A percentile compares a stretch with the other conserved stretches of the same genome.
Evolutionary conservation across 2,797 vertebrate species (phyloP).

Genomic region (Pangasius sanitwongsei): DNA sequence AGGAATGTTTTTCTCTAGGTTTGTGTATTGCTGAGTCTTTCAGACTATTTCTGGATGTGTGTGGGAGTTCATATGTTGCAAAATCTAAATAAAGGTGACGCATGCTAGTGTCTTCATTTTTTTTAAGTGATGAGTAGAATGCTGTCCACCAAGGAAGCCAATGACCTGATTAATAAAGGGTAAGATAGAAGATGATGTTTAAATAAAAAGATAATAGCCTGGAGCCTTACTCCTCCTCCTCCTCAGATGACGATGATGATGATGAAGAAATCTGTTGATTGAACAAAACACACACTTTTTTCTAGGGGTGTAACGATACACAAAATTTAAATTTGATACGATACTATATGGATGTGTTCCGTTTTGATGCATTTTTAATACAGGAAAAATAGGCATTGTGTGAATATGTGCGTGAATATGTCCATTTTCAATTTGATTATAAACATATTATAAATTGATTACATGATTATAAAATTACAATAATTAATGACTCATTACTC

Average conservation of each 20-base stretch:
- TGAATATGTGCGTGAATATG: not conserved
- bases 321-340: not conserved
- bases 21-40: not conserved
- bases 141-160: not conserved
- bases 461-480: not conserved
- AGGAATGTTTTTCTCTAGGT: not conserved
- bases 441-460: too few relatives aligned
- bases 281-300: not conserved
- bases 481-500: not conserved
- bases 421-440: not conserved
- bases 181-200: not conserved
- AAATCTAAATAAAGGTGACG: not conserved
- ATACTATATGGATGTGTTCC: not conserved
- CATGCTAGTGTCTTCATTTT: not conserved
- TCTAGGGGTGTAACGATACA: not conserved
- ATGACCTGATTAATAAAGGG: not conserved
- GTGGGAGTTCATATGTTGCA: conserved; percentile 22
- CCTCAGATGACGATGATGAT: not conserved
- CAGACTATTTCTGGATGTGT: not conserved
- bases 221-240: not conserved
- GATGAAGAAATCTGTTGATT: not conserved
- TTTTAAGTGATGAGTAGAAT: not conserved
- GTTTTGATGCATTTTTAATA: not conserved
- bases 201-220: not conserved
- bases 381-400: not conserved